These are phyloP conservation scores for Porites lutea DNA, from an alignment of 64 coral and sea anemone species.

Conservation along the genomic window DNA sequence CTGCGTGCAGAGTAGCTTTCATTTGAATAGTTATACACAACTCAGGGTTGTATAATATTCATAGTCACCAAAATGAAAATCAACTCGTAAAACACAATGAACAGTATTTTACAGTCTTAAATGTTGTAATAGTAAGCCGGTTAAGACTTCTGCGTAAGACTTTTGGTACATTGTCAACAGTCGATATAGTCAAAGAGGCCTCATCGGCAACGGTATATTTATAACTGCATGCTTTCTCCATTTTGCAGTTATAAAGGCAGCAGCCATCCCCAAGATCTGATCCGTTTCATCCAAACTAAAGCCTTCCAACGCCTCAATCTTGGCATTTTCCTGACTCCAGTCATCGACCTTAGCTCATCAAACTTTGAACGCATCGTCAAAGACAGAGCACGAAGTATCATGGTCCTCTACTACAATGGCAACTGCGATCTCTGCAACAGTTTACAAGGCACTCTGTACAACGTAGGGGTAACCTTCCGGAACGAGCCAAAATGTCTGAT, in stretches of 20 bases:
- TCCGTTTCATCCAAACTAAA: conserved; percentile 79
- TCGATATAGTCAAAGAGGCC: too few species aligned
- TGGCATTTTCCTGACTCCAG: conserved; percentile 76
- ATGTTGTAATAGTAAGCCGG: too few species aligned
- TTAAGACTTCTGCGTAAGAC: too few species aligned
- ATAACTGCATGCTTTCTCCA: too few species aligned
- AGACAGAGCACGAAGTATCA: conserved; percentile 77
- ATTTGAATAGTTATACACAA: too few species aligned
- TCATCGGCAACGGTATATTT: too few species aligned
- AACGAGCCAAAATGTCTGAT: conserved; percentile 93
- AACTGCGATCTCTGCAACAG: conserved; percentile 82
- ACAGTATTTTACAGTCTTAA: too few species aligned
- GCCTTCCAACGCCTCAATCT: conserved; percentile 65
- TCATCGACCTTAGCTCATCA: conserved; percentile 79
- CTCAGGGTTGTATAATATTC: neutral
- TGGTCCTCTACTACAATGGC: conserved; percentile 87
- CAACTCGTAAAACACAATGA: too few species aligned
- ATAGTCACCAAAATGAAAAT: neutral
- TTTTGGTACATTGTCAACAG: too few species aligned
- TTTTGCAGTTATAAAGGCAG: conserved; percentile 79
- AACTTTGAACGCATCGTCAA: conserved; percentile 97
- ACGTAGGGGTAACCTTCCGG: conserved; percentile 66
- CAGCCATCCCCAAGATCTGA: conserved; percentile 65
- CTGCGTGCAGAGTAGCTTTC: too few species aligned
- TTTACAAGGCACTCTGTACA: conserved; percentile 62